Percentiles rank a stretch among this genome's conserved stretches.
Evolutionary conservation across 2,797 vertebrate genomes (phyloP).

Genomic region (Poecilia picta): DNA sequence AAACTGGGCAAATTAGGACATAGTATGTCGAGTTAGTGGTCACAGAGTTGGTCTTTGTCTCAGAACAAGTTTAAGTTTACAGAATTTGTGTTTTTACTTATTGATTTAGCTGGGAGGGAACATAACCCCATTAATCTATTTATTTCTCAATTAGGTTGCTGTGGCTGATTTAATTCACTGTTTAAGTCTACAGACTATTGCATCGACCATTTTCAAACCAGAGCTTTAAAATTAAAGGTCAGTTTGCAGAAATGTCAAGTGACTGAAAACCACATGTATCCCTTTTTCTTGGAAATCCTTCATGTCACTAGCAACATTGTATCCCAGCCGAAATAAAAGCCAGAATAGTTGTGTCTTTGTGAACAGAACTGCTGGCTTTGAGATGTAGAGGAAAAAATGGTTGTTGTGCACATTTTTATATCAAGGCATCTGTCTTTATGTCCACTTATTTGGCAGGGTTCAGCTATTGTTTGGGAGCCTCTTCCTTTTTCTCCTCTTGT

Average conservation of each 20-base stretch:
- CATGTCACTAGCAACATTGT: not conserved
- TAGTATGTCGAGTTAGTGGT: not conserved
- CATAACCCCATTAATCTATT: not conserved
- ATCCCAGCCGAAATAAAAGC: not conserved
- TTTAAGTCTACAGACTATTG: not conserved
- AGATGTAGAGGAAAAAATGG: not conserved
- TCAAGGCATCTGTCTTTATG: not conserved
- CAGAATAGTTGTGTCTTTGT: not conserved
- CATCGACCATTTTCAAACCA: not conserved
- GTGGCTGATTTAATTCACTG: not conserved
- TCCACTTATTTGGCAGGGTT: not conserved
- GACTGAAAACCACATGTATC: not conserved
- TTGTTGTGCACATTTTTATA: not conserved
- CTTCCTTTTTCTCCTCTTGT: not conserved
- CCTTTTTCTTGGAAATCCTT: too few relatives aligned
- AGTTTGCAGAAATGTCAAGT: not conserved
- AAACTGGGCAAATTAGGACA: not conserved
- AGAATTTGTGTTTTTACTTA: not conserved
- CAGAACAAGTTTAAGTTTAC: not conserved
- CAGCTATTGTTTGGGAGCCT: not conserved
- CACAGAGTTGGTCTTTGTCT: not conserved
- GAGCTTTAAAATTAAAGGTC: not conserved
- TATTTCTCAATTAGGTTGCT: not conserved
- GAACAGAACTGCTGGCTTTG: not conserved
- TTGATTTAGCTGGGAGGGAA: not conserved